Base-by-base conservation (phyloP, 2,888 invertebrate genomes). In the Stenchaetothrips biformis region DNA sequence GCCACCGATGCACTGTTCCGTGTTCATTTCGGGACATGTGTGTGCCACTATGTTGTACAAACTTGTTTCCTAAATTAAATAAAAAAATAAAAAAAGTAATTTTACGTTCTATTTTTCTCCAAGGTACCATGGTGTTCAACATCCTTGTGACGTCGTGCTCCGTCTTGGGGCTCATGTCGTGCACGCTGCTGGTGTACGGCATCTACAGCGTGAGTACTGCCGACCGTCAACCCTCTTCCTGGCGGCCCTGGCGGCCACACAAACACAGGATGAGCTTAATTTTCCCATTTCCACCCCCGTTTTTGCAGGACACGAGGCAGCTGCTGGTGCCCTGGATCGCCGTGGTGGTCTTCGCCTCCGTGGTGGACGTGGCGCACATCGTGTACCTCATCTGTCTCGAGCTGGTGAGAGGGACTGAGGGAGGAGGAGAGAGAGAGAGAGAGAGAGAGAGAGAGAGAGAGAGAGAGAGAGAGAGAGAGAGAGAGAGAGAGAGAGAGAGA, bases 271-370 rank as follows among this genome's bases (percentile, higher is more conserved):
- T 2, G n/a, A 67, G 21, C 18, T 21, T 18, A 4, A 18, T 67
- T 21, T 67, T 37, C 37, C 37, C 1, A 37, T 37, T 37, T 37
- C 2, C 37, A n/a, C 21, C 6, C 16, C 8, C 7, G 53, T 8
- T 47, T 7, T 25, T 90, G 80, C 88, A 95, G 94, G 92, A 94
- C 85, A 89, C 90, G 83, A 91, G 92, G 83, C 88, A 89, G 82
- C 87, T 93, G 85, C 89, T 95, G 77, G 86, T 94, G 48, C 95
- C 95, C 0, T 95, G 95, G 94, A 90, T 95, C 80, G 85, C 90
- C 67, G 88, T 91, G 9, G 91, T 94, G 87, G 88, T 89, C 9
- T 84, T 91, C 81, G 92, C 92, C 85, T 91, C 92, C 47, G 84
- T 91, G 48, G 89, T 93, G 78, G 94, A 94, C 85, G 86, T 92